phyloP scores from a whole-genome alignment of 2,888 invertebrate genomes.

The Caenorhabditis wallacei region DNA sequence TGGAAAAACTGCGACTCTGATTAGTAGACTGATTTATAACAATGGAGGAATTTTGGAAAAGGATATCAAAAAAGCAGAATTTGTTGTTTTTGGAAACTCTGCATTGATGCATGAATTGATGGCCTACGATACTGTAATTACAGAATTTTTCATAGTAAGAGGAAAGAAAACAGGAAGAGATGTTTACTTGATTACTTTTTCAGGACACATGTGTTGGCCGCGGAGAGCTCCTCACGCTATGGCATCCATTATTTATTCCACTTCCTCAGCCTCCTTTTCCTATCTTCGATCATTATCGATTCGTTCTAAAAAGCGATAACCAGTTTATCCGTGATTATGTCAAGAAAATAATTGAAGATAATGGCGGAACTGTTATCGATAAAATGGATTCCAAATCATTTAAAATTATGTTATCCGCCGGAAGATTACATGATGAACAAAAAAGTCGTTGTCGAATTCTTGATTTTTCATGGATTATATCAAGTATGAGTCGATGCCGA shows the following conservation, averaged over 20 bases:
- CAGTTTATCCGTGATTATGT: slow-evolving; percentile 1
- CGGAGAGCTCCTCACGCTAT: background rate
- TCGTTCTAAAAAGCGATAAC: background rate
- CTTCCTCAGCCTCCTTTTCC: slow-evolving; percentile 41
- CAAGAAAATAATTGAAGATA: slow-evolving; percentile 13
- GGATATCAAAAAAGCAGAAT: slow-evolving; percentile 20
- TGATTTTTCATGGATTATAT: slow-evolving; percentile 56
- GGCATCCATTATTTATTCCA: slow-evolving; percentile 45
- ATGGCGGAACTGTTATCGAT: slow-evolving; percentile 37
- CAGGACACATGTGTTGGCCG: slow-evolving; percentile 24
- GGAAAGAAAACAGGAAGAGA: background rate
- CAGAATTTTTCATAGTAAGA: slow-evolving; percentile 55
- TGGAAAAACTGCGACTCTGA: background rate
- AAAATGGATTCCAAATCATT: slow-evolving; percentile 3
- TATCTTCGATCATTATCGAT: slow-evolving; percentile 21
- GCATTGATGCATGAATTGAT: slow-evolving; percentile 37
- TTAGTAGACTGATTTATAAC: background rate
- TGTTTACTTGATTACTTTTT: slow-evolving; percentile 6
- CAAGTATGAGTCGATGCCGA: slow-evolving; percentile 34
- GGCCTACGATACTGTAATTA: slow-evolving; percentile 25
- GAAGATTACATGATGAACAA: background rate
- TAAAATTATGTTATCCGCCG: slow-evolving; percentile 22
- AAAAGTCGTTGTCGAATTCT: background rate
- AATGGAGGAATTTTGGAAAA: slow-evolving; percentile 33
- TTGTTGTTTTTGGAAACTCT: slow-evolving; percentile 34